These are phyloP conservation scores for Alouatta palliata DNA, from an alignment of 2,113 vertebrate species.

Conservation along the genomic window DNA sequence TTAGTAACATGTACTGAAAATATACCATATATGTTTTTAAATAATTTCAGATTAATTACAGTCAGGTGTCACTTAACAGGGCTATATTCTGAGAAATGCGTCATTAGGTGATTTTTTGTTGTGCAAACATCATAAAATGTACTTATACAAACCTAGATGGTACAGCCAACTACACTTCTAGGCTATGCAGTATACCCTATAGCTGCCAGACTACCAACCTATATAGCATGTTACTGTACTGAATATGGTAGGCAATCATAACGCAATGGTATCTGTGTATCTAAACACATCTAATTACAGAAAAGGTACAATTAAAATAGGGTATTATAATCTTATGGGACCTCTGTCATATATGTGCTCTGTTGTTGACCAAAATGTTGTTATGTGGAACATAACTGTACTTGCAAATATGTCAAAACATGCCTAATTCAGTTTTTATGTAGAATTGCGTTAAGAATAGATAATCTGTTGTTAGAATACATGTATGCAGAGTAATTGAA, in stretches of 20 bases:
- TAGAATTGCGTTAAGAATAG: not conserved
- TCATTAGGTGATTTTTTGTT: not conserved
- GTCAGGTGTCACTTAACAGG: not conserved
- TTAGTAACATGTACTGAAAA: not conserved
- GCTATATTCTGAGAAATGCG: not conserved
- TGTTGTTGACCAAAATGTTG: not conserved
- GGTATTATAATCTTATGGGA: not conserved
- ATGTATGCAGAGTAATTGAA: not conserved
- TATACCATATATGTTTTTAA: not conserved
- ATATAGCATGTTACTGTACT: not conserved
- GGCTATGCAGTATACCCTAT: not conserved
- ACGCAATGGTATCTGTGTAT: not conserved
- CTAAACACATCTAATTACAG: not conserved
- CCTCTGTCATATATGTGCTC: not conserved
- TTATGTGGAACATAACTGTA: not conserved
- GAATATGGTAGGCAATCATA: not conserved
- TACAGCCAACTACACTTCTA: not conserved
- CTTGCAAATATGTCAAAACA: not conserved
- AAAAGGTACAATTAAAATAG: not conserved
- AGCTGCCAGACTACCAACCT: not conserved
- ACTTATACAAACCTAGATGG: not conserved
- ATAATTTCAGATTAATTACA: not conserved
- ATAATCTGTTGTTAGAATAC: not conserved
- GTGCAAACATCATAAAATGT: not conserved
- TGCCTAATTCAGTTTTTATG: not conserved